A percentile compares a stretch with the other conserved stretches of the same genome.
Evolutionary conservation across 2,113 vertebrate genomes (phyloP).

Genomic region (Ciconia boyciana): DNA sequence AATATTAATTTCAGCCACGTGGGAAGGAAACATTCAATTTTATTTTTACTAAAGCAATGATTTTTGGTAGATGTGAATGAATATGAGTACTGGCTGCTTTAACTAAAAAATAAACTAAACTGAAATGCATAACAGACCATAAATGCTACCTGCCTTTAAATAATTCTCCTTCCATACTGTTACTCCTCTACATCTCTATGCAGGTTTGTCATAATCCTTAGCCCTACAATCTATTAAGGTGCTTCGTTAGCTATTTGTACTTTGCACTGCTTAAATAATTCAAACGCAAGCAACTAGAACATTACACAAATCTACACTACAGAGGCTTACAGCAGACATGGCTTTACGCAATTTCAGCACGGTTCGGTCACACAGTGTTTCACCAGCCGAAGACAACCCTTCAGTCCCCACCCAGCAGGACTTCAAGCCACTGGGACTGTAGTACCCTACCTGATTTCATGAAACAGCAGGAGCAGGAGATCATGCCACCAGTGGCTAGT

Average conservation of each 20-base stretch:
- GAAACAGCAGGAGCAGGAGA: not conserved
- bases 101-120: not conserved
- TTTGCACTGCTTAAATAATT: conserved; percentile 23
- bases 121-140: not conserved
- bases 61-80: not conserved
- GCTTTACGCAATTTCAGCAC: not conserved
- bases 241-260: not conserved
- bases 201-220: not conserved
- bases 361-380: not conserved
- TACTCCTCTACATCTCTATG: not conserved
- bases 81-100: not conserved
- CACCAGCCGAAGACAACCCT: not conserved
- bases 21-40: not conserved
- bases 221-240: not conserved
- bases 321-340: not conserved
- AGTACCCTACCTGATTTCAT: not conserved
- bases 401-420: not conserved
- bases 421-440: not conserved
- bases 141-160: not conserved
- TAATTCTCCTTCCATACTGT: not conserved
- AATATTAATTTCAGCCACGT: not conserved
- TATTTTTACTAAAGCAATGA: not conserved
- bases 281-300: not conserved
- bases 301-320: not conserved
- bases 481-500: not conserved